Evolutionary conservation across 2,113 vertebrate species (phyloP).

Genomic region (Anser cygnoides): DNA sequence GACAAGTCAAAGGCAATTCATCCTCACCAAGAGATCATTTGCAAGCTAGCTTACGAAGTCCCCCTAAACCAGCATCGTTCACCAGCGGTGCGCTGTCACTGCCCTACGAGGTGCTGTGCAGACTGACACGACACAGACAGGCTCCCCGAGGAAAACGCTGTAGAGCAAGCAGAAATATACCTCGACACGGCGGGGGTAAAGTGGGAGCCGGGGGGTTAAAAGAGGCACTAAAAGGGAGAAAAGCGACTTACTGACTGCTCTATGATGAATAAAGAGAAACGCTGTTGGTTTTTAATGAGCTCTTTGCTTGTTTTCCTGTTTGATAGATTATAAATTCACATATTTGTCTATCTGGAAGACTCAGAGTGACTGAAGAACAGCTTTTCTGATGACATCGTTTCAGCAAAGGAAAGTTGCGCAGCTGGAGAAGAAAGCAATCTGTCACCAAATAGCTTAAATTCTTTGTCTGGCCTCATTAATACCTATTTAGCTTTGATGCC

Average conservation of each 20-base stretch:
- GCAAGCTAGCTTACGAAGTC: neutral
- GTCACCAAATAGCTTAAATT: slow-evolving; percentile 3
- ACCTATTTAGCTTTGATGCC: slow-evolving; percentile 36
- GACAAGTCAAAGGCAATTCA: neutral
- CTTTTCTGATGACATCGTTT: neutral
- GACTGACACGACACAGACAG: neutral
- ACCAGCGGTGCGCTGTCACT: accelerated
- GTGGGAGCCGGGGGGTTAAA: neutral
- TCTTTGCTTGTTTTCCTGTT: neutral
- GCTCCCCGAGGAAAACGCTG: neutral
- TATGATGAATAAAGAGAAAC: neutral
- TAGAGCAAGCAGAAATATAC: neutral
- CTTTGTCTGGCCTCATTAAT: slow-evolving; percentile 22
- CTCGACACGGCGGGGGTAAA: neutral
- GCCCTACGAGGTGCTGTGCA: neutral
- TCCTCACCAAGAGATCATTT: neutral
- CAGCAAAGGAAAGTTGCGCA: neutral
- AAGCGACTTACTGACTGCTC: neutral
- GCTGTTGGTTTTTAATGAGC: neutral
- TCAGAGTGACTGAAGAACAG: neutral
- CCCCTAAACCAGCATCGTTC: neutral
- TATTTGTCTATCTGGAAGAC: neutral
- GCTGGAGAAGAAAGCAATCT: neutral
- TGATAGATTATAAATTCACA: neutral
- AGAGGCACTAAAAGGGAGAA: neutral